A percentile compares a stretch with the other conserved stretches of the same genome.
Evolutionary conservation across 2,888 invertebrate genomes (phyloP).

Genomic region (Heliconius sara): DNA sequence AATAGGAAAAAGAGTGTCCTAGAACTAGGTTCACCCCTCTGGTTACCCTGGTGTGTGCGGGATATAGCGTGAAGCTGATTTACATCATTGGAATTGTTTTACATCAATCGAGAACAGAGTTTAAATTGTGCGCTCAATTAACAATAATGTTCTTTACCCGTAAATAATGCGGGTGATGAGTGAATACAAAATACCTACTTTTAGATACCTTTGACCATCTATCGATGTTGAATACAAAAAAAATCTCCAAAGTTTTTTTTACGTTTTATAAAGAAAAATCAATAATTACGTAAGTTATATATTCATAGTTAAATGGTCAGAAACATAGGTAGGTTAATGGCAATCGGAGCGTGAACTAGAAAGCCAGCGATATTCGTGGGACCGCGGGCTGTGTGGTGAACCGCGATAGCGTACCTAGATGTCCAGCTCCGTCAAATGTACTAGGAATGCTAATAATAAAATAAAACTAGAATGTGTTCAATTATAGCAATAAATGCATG

Average conservation of each 20-base stretch:
- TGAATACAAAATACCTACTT: too few relatives aligned
- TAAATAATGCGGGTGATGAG: too few relatives aligned
- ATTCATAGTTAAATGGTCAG: not conserved
- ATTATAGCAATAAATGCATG: not conserved
- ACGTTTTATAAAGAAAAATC: constrained; percentile 3
- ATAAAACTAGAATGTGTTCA: not conserved
- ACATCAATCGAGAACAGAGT: too few relatives aligned
- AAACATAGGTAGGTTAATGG: constrained; percentile 22
- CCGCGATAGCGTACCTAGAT: constrained; percentile 49
- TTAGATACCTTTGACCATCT: too few relatives aligned
- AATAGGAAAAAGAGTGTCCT: too few relatives aligned
- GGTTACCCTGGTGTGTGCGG: too few relatives aligned
- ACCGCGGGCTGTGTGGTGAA: constrained; percentile 51
- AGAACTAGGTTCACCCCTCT: too few relatives aligned
- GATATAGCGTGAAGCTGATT: too few relatives aligned
- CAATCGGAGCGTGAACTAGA: constrained; percentile 49
- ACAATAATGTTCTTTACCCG: too few relatives aligned
- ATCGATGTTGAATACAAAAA: too few relatives aligned
- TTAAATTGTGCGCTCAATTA: too few relatives aligned
- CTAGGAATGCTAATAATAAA: constrained; percentile 31
- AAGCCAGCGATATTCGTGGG: constrained; percentile 57
- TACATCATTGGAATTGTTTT: too few relatives aligned
- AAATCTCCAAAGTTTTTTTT: not conserved
- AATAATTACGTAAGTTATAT: not conserved
- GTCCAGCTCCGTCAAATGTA: constrained; percentile 41